Evolutionary conservation across 2,113 vertebrate genomes (phyloP), one percentile per base, ranked within the genome.

Genomic region (Stigmatopora argus): DNA sequence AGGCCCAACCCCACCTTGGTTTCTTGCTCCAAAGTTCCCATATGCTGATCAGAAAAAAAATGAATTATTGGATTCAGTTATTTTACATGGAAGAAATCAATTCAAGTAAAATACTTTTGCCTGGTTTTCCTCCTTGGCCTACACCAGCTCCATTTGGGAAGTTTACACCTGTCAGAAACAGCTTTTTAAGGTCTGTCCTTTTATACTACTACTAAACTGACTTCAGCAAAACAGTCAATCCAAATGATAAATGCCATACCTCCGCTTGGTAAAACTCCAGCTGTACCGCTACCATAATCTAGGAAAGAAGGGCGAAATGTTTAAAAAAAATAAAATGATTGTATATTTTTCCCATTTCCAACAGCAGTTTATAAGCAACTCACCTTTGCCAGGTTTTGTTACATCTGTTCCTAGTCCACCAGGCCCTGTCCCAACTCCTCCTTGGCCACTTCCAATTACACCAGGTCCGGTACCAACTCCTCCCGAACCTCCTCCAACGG

Each of bases 71-170:
- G 41, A 12, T 48, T 17, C 7, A 34, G 7, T 48, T 60, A 12
- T 64, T 64, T 49, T 8, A 18, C 18, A 14, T 26, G 15, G 23
- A 18, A 17, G 2, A 53, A 57, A 59, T 13, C 2, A 4, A 34
- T 5, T 61, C 1, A 2, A 9, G 3, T 26, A 17, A 51, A 61
- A 8, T 64, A 49, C n/a, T 79, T 89, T 89, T 90, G 44, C 87
- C 82, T 66, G 66, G 65, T 85, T 90, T 91, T 61, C 66, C 84
- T 70, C 73, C 83, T 19, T 73, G 72, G 74, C 87, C 85, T 35
- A 83, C 75, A 77, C 87, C 86, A 72, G 90, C 84, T 69, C 89
- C 88, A 74, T 69, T 86, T 0, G 89, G 84, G 60, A 85, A 90
- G 52, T 84, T 85, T 55, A 84, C 9, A 46, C 87, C 90, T 91